phyloP scores from a whole-genome alignment of 2,113 vertebrate genomes.

The Stercorarius parasiticus region DNA sequence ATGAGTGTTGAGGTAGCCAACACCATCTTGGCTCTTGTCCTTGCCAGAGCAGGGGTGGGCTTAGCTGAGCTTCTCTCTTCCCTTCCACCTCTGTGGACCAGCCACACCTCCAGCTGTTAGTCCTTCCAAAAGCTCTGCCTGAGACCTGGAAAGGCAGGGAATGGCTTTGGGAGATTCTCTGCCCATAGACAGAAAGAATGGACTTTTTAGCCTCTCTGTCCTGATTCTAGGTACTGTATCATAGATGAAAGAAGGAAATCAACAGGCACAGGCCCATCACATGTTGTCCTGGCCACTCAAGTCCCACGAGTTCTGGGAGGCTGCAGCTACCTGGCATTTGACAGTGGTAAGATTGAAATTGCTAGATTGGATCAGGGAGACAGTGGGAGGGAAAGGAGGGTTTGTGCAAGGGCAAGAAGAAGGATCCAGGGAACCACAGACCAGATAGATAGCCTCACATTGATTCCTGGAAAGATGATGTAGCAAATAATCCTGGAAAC shows the following conservation, averaged over 20 bases:
- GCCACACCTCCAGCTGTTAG: background rate
- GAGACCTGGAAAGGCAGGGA: background rate
- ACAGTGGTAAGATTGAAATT: background rate
- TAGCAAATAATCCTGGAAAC: background rate
- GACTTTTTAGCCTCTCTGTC: background rate
- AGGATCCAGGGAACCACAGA: background rate
- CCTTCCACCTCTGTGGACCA: background rate
- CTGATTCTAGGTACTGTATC: background rate
- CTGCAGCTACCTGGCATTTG: constrained; percentile 39
- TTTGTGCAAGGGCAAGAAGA: background rate
- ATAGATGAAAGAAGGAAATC: background rate
- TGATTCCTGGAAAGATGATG: background rate
- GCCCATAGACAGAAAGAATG: background rate
- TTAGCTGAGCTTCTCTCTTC: background rate
- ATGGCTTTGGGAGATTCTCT: background rate
- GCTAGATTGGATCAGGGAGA: background rate
- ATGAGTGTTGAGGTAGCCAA: background rate
- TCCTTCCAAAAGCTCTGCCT: background rate
- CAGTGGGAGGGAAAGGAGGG: background rate
- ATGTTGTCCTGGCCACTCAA: constrained; percentile 25
- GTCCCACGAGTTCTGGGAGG: constrained; percentile 38
- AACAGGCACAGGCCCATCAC: background rate
- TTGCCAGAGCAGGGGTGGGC: background rate
- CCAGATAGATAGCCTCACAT: background rate
- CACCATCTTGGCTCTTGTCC: background rate